Evolutionary conservation across 2,888 invertebrate species (phyloP).

Genomic region (Apoda limacodes): DNA sequence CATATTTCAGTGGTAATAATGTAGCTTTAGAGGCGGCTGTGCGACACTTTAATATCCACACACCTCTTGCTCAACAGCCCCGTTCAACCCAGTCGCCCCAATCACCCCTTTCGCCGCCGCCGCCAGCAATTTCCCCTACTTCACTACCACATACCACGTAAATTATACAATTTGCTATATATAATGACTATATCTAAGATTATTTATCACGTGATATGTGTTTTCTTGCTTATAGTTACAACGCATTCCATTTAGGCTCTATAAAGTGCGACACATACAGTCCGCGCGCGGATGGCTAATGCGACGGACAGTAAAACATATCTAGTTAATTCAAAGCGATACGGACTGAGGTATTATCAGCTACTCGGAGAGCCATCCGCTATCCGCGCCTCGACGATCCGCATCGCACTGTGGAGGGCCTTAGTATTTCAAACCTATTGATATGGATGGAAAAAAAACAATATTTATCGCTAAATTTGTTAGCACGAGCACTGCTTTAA

Average conservation of each 20-base stretch:
- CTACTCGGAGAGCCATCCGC: background rate
- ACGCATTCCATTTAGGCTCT: no score
- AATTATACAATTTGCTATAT: no score
- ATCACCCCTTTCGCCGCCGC: slow-evolving; percentile 12
- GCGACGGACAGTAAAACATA: no score
- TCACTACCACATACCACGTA: no score
- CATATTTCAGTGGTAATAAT: slow-evolving; percentile 97
- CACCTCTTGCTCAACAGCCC: slow-evolving; percentile 23
- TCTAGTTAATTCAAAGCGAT: no score
- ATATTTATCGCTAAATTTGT: no score
- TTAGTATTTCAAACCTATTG: background rate
- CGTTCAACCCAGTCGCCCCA: slow-evolving; percentile 14
- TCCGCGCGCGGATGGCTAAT: slow-evolving; percentile 2
- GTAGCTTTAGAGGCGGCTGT: slow-evolving; percentile 92
- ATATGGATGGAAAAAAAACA: background rate
- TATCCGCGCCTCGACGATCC: background rate
- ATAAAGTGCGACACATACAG: slow-evolving; percentile 5
- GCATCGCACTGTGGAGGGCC: background rate
- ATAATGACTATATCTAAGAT: no score
- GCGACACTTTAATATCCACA: slow-evolving; percentile 93
- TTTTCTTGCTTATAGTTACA: no score
- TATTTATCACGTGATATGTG: no score
- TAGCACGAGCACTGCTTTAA: no score
- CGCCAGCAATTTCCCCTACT: no score
- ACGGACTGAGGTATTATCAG: no score